These are phyloP conservation scores for Rallus limicola DNA, from an alignment of 2,113 vertebrate species.

Conservation along the genomic window DNA sequence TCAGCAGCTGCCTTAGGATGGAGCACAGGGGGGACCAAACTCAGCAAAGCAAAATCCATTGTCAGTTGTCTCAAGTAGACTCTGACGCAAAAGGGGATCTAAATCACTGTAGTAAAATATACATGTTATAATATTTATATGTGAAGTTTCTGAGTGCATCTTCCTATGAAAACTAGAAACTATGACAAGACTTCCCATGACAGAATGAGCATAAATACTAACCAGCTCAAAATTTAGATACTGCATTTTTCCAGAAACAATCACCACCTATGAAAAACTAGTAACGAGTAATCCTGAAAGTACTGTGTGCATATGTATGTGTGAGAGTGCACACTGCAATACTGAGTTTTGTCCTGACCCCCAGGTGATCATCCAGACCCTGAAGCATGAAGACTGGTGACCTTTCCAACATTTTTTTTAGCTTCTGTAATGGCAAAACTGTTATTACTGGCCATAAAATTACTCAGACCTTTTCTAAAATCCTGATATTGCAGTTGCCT, in stretches of 20 bases:
- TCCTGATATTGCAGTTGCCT: constrained; percentile 59
- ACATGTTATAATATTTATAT: neutral
- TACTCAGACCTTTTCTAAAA: constrained; percentile 63
- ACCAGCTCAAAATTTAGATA: neutral
- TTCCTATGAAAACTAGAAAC: neutral
- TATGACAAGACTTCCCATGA: neutral
- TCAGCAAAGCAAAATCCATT: neutral
- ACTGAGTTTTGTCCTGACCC: neutral
- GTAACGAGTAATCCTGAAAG: neutral
- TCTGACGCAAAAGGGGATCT: neutral
- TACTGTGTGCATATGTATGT: neutral
- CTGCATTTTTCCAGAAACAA: neutral
- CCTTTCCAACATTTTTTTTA: constrained; percentile 61
- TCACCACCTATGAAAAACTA: neutral
- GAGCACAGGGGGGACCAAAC: neutral
- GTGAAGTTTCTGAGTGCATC: neutral
- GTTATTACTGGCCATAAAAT: constrained; percentile 66
- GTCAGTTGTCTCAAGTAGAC: accelerated
- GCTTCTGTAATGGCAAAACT: constrained; percentile 58
- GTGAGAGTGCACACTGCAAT: neutral
- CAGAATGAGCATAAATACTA: neutral
- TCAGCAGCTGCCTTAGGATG: neutral
- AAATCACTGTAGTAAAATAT: neutral
- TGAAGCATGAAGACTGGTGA: constrained; percentile 52
- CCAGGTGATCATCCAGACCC: neutral